Evolutionary conservation across 2,113 vertebrate species (phyloP), one percentile per base, ranked within the genome.

Genomic region (Lipotes vexillifer): DNA sequence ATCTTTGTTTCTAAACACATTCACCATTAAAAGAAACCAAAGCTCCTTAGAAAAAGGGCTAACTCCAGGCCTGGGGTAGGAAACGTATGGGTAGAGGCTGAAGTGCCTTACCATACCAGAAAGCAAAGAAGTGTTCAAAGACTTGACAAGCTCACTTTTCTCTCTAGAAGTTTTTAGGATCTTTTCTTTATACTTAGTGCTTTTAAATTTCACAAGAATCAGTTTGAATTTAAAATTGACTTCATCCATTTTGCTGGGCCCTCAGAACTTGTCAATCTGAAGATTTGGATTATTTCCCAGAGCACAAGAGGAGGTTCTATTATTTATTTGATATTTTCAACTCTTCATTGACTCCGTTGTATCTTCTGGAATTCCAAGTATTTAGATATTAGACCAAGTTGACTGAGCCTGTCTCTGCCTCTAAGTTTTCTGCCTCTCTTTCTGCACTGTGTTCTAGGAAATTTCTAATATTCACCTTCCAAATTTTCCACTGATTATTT

Each of bases 321-420:
- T 69, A 89, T 59, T 68, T 36, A 82, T 82, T 41, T 52, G n/a
- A 68, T 57, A 49, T 63, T 69, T 86, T 93, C 71, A 90, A 75
- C 36, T 61, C 38, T 89, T 89, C 55, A 44, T 55, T 75, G 88
- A 69, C 18, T 88, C 49, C 23, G 78, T 10, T 41, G 13, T 36
- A 82, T 29, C 74, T 87, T 91, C 59, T 75, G 57, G 72, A 96
- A 87, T 93, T 90, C n/a, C 63, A 93, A 87, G 33, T 44, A 88
- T 91, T 66, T 87, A 46, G 33, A 44, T 59, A 71, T 27, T 59
- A 84, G 46, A 84, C 17, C 65, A 89, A 61, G 36, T 41, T 94
- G 78, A 91, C 21, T 33, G 38, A 74, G n/a, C 66, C 82, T 96
- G 9, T 78, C 85, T 90, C 44, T 61, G 38, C 9, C 59, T 82